Conservation (phyloP, 2,888 invertebrate species). For the Strigamia maritima region DNA sequence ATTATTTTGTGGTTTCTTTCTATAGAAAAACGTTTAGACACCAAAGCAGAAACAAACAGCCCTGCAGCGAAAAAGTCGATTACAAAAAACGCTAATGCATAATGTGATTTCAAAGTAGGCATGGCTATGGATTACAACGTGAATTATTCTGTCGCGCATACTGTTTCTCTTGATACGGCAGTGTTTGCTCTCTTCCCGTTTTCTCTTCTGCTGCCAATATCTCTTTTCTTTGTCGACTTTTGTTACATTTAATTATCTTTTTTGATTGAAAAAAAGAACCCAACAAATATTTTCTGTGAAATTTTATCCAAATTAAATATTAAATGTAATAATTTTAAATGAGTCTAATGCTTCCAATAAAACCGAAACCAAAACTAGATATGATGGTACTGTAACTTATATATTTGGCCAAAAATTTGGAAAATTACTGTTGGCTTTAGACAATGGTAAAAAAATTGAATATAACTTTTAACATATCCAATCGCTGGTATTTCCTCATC, state of each 20-base stretch:
- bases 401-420: neutral
- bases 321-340: neutral
- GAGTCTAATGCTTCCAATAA: neutral
- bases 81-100: neutral
- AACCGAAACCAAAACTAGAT: neutral
- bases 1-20: neutral
- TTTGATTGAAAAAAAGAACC: neutral
- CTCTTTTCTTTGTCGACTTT: neutral
- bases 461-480: neutral
- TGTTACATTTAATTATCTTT: neutral
- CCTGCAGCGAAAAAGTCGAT: neutral
- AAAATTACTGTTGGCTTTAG: neutral
- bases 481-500: neutral
- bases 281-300: neutral
- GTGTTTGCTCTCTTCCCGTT: slow-evolving; percentile 14
- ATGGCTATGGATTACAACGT: slow-evolving; percentile 13
- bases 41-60: neutral
- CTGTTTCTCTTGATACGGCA: slow-evolving; percentile 7
- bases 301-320: neutral
- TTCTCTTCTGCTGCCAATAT: slow-evolving; percentile 16
- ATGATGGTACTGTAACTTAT: neutral
- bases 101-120: neutral
- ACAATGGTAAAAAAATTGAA: neutral
- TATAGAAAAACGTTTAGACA: neutral
- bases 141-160: neutral